A percentile compares a stretch with the other conserved stretches of the same genome.
phyloP scores from a whole-genome alignment of 2,888 invertebrate genomes.

The Euproctis similis region DNA sequence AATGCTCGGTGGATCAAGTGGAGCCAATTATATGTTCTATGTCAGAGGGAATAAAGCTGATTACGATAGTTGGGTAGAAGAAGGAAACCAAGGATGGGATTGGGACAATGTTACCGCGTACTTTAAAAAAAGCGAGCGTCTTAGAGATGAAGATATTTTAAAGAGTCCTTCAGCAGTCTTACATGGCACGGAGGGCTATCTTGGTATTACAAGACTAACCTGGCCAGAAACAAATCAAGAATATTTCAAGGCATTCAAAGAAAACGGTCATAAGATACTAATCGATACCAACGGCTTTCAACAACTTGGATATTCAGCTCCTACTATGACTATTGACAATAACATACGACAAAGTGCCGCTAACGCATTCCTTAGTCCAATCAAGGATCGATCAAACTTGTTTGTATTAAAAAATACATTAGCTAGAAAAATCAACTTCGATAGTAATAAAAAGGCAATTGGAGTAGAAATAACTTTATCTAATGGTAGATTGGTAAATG shows the following conservation, averaged over 20 bases:
- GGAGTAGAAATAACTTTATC: constrained; percentile 36
- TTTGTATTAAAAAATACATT: constrained; percentile 31
- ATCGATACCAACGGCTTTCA: constrained; percentile 33
- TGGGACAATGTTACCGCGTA: constrained; percentile 27
- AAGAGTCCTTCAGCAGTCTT: constrained; percentile 34
- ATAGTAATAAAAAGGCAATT: constrained; percentile 20
- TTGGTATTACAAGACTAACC: constrained; percentile 39
- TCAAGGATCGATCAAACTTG: constrained; percentile 31
- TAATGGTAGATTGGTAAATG: constrained; percentile 16
- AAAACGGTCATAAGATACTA: constrained; percentile 30
- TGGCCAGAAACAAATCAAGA: constrained; percentile 43
- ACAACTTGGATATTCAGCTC: constrained; percentile 30
- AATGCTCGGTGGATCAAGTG: constrained; percentile 80
- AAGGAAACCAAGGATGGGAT: constrained; percentile 72
- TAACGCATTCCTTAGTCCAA: constrained; percentile 29
- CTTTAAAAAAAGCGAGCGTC: constrained; percentile 41
- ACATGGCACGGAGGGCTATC: constrained; percentile 29
- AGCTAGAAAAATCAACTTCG: constrained; percentile 17
- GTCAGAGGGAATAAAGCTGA: constrained; percentile 79
- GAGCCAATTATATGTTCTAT: constrained; percentile 80
- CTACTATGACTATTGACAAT: constrained; percentile 27
- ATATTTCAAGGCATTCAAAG: constrained; percentile 33
- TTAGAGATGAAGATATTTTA: constrained; percentile 21
- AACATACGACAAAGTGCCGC: constrained; percentile 33
- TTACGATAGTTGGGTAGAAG: constrained; percentile 66